Evolutionary conservation across 2,113 vertebrate genomes (phyloP).

Genomic region (Seriola dumerili): DNA sequence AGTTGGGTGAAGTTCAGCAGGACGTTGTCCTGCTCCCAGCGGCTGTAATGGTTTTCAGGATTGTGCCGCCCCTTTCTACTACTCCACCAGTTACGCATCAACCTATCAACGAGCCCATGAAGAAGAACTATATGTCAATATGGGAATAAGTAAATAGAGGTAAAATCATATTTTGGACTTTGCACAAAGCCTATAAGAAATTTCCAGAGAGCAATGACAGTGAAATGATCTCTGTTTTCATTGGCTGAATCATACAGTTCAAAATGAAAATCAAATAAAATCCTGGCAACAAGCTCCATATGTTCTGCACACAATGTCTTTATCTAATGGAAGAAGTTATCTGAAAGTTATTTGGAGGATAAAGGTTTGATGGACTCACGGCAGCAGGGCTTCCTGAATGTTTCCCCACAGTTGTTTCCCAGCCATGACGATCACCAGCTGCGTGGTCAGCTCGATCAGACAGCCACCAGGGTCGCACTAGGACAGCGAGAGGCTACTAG

Average conservation of each 20-base stretch:
- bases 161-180: neutral
- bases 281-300: too few species aligned
- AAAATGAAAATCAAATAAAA: neutral
- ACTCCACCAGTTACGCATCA: slow-evolving; percentile 94
- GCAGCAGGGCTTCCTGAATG: slow-evolving; percentile 92
- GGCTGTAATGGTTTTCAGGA: slow-evolving; percentile 90
- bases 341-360: neutral
- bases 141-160: neutral
- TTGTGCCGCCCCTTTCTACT: slow-evolving; percentile 89
- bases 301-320: too few species aligned
- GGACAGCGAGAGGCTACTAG: neutral
- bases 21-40: slow-evolving; percentile 96
- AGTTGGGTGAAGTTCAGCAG: slow-evolving; percentile 90
- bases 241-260: too few species aligned
- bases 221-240: neutral
- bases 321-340: neutral
- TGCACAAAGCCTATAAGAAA: neutral
- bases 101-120: slow-evolving; percentile 71
- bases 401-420: slow-evolving; percentile 97
- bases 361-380: slow-evolving; percentile 86
- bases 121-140: slow-evolving; percentile 56
- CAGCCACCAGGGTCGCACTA: slow-evolving; percentile 97
- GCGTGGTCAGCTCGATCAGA: slow-evolving; percentile 94
- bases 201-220: neutral
- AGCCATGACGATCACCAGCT: slow-evolving; percentile 96